phyloP scores from a whole-genome alignment of 2,797 vertebrate genomes.

The Cryptoprocta ferox region DNA sequence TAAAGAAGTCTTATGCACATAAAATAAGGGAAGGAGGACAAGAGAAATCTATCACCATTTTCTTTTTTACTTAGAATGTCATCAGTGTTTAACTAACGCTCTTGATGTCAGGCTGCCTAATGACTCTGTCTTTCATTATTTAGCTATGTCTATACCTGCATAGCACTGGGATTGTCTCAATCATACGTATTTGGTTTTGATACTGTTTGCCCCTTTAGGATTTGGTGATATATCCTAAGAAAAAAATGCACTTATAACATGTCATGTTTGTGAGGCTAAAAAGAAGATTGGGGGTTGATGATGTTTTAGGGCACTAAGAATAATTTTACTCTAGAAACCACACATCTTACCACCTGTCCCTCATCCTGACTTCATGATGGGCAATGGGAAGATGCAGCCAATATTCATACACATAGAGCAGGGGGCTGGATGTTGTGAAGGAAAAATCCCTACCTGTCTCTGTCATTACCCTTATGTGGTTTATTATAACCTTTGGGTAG shows the following conservation, averaged over 20 bases:
- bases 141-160: conserved; percentile 46
- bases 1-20: conserved; percentile 43
- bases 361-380: background rate
- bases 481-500: background rate
- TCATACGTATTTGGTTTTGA: conserved; percentile 16
- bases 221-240: conserved; percentile 19
- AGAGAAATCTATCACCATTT: conserved; percentile 60
- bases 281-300: background rate
- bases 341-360: background rate
- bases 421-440: background rate
- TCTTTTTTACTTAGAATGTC: conserved; percentile 41
- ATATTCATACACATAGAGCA: background rate
- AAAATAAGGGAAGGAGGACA: conserved; percentile 29
- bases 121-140: conserved; percentile 67
- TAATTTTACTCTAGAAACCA: background rate
- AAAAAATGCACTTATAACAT: background rate
- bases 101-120: conserved; percentile 51
- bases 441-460: background rate
- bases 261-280: conserved; percentile 6
- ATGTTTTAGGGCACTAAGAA: background rate
- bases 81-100: conserved; percentile 46
- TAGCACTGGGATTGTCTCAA: background rate
- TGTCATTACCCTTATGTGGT: background rate
- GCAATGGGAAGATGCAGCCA: background rate
- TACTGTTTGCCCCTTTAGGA: background rate